Conservation (phyloP, 2,113 vertebrate species). For the Delphinus delphis region DNA sequence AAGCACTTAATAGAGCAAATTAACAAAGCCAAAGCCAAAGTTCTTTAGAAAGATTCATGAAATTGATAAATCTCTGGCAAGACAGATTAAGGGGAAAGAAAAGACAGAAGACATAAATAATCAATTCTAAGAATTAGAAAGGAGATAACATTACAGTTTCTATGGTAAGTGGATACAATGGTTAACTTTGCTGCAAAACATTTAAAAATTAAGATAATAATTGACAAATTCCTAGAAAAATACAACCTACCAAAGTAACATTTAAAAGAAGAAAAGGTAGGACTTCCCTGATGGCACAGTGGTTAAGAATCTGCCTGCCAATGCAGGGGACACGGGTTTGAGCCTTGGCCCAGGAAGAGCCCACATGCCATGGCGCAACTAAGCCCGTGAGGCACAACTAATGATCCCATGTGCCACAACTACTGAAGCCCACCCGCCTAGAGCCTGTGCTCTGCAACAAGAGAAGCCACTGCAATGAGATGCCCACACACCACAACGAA, state of each 20-base stretch:
- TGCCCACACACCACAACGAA: too few species aligned
- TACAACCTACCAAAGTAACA: neutral
- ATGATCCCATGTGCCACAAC: too few species aligned
- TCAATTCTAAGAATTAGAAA: neutral
- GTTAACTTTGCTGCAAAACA: neutral
- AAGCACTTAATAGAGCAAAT: neutral
- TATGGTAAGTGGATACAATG: neutral
- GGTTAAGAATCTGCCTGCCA: neutral
- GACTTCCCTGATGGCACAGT: neutral
- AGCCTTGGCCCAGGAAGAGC: neutral
- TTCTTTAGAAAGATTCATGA: neutral
- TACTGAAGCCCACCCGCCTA: too few species aligned
- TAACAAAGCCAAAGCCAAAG: neutral
- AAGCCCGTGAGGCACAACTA: too few species aligned
- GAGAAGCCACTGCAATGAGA: too few species aligned
- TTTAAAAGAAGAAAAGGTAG: neutral
- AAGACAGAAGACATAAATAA: neutral
- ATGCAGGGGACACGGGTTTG: neutral
- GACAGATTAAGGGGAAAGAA: neutral
- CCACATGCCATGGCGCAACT: neutral
- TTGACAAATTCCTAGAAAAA: neutral
- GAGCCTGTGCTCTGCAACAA: too few species aligned
- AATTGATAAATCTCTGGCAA: neutral
- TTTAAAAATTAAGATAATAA: neutral
- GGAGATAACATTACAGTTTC: neutral